Conservation (phyloP, 2,113 vertebrate genomes). For the Machaerirhynchus nigripectus region DNA sequence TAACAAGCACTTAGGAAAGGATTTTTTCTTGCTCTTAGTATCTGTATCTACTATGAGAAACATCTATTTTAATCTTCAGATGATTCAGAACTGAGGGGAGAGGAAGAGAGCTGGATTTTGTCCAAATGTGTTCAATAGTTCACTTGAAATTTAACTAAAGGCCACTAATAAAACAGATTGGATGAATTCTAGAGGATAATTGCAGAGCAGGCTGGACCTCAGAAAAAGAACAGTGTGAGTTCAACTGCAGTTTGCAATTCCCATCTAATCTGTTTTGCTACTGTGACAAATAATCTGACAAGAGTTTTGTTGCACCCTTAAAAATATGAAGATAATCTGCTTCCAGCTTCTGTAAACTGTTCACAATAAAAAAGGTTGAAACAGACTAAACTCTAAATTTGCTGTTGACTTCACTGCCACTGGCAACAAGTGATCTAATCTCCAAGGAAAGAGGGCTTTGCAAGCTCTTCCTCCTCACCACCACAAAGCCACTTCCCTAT, state of each 20-base stretch:
- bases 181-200: constrained; percentile 1
- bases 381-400: neutral
- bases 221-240: neutral
- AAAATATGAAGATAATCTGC: neutral
- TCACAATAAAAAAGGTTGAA: neutral
- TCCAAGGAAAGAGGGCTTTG: neutral
- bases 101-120: constrained; percentile 10
- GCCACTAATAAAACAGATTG: constrained; percentile 11
- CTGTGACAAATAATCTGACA: neutral
- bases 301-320: neutral
- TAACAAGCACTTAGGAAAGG: constrained; percentile 1
- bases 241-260: neutral
- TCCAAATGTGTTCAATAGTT: constrained; percentile 28
- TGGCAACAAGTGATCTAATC: neutral
- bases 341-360: neutral
- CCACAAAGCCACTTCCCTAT: rapidly evolving
- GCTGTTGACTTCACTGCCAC: neutral
- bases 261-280: neutral
- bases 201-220: neutral
- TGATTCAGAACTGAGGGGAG: neutral
- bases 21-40: neutral
- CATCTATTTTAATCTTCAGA: constrained; percentile 32
- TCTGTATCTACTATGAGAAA: constrained; percentile 9
- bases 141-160: constrained; percentile 19
- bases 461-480: neutral